Evolutionary conservation across 1,140 invertebrate species (phyloP), one percentile per base, ranked within the genome.

Genomic region (Drosophila biarmipes): DNA sequence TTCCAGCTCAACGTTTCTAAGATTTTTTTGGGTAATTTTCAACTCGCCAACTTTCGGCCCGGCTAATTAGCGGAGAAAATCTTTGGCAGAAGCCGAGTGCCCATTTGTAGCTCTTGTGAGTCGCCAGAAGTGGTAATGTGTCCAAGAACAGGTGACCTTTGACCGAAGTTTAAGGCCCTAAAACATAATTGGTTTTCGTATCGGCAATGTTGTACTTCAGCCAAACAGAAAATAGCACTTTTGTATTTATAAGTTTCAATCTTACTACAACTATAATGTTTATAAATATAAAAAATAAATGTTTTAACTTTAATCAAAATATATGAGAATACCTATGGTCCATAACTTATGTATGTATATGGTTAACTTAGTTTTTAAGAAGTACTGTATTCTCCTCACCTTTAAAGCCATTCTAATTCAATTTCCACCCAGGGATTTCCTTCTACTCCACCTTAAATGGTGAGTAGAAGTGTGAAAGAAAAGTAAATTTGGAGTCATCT

Each of bases 1-100:
- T 53, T 64, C 21, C 49, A 68, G 66, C 35, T 71, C 14, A 15
- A 43, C 31, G 56, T 56, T 77, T 53, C 66, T 35, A 27, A 67
- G 38, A 29, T 62, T 62, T 62, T 69, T 34, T 53, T 56, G 71
- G 46, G 38, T 66, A 74, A 77, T 77, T 62, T 77, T 77, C 63
- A 78, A 71, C 72, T 75, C 72, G 72, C 64, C 75, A 78, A 78
- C 57, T 78, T 78, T 68, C 72, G 52, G 72, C 38, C 46, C 29
- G 59, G 59, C 72, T 75, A 75, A 75, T 75, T 75, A 75, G 72
- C 72, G 46, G 59, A 52, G 58, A 74, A 74, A 66, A 75, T 75
- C 72, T 57, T 74, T 49, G 48, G 34, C 42, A 40, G 55, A 53
- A 54, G 57, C 37, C 45, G 37, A 29, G 34, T 43, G 29, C 29